A percentile compares a stretch with the other conserved stretches of the same genome.
phyloP scores from a whole-genome alignment of 2,888 invertebrate genomes.

The Polydrusus pterygomalis region DNA sequence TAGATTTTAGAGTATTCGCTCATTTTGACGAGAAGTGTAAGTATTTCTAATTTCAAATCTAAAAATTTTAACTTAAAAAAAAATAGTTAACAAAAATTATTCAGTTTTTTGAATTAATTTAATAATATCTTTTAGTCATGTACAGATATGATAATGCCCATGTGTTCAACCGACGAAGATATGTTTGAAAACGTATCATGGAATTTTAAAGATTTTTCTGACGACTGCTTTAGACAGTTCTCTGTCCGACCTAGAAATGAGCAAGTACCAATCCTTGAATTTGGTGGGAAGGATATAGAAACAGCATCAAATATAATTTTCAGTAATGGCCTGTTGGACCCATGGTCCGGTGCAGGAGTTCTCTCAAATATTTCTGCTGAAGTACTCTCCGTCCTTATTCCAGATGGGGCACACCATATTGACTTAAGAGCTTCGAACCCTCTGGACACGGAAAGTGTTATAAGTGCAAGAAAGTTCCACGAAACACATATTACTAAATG shows the following conservation, averaged over 20 bases:
- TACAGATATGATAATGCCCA: slow-evolving; percentile 98
- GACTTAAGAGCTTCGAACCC: slow-evolving; percentile 82
- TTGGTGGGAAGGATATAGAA: slow-evolving; percentile 86
- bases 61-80: too few species aligned
- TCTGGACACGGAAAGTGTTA: slow-evolving; percentile 80
- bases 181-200: slow-evolving; percentile 89
- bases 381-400: slow-evolving; percentile 82
- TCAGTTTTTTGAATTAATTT: too few species aligned
- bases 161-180: slow-evolving; percentile 82
- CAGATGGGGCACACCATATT: slow-evolving; percentile 90
- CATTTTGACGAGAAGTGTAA: too few species aligned
- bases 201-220: slow-evolving; percentile 76
- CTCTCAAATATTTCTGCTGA: slow-evolving; percentile 79
- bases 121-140: slow-evolving; percentile 79
- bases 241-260: slow-evolving; percentile 73
- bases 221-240: slow-evolving; percentile 46
- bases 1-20: too few species aligned
- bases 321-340: slow-evolving; percentile 90
- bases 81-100: too few species aligned
- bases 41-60: too few species aligned
- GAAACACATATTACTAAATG: slow-evolving; percentile 77
- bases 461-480: slow-evolving; percentile 78
- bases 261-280: slow-evolving; percentile 82
- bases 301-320: slow-evolving; percentile 83
- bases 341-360: slow-evolving; percentile 92